Evolutionary conservation across 2,797 vertebrate genomes (phyloP), one percentile per base, ranked within the genome.

Genomic region (Cyclopterus lumpus): DNA sequence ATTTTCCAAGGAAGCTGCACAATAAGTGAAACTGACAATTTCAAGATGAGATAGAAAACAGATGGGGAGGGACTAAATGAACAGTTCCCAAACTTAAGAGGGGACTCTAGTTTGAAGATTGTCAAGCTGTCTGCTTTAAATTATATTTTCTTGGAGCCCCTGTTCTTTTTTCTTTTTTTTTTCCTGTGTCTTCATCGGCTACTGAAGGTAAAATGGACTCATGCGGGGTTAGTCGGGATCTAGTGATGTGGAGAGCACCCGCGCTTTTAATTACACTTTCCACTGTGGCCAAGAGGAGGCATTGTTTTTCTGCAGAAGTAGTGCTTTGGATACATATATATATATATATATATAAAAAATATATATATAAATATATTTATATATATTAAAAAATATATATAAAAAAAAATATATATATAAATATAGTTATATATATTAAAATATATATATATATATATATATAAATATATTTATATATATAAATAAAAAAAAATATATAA

Each of bases 11-110:
- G 85, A 89, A 87, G 81, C 82, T 83, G 86, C 90, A 84, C 84
- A 88, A 88, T 90, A 89, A 91, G 79, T 88, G 88, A 93, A 90
- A 90, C 88, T 91, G 90, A 90, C 89, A 84, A 87, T 91, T 88
- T 77, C 8, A 51, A 90, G 90, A 90, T 86, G 84, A 86, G 90
- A 91, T 80, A 49, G 82, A 83, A 85, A 87, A 77, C 88, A 89
- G 86, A 90, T 84, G 87, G 86, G 69, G 85, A 87, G 86, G 77
- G 79, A 88, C 91, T 88, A 89, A 93, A 89, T 86, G 86, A 90
- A 88, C 78, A 82, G 84, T 83, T 85, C 71, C 76, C 67, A 77
- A 80, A n/a, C 80, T 83, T 82, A 68, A 90, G 80, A 84, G 82
- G 70, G 71, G 73, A 20, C 75, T 83, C 88, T 55, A 87, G 82